Evolutionary conservation across 2,888 invertebrate genomes (phyloP).

Genomic region (Ophion obscuratus): DNA sequence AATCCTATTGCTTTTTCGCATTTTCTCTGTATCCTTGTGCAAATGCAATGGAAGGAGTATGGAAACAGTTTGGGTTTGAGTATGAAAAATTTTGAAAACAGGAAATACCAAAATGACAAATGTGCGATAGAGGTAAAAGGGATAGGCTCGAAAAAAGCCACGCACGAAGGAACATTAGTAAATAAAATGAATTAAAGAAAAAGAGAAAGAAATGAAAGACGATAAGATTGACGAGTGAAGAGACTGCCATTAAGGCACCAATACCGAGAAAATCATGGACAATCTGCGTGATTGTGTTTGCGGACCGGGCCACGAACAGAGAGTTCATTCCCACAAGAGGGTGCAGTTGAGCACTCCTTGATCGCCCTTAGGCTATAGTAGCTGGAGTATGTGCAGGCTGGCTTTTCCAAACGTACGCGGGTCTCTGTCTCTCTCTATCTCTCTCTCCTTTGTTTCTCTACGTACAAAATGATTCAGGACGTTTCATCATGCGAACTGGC

Average conservation of each 20-base stretch:
- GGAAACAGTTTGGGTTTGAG: no score
- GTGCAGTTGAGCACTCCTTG: constrained; percentile 48
- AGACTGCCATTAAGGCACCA: constrained; percentile 2
- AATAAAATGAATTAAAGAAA: neutral
- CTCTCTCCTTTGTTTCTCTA: neutral
- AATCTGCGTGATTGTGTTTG: constrained; percentile 41
- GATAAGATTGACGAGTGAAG: neutral
- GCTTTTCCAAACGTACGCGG: constrained; percentile 15
- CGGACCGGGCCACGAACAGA: constrained; percentile 15
- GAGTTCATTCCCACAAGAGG: constrained; percentile 13
- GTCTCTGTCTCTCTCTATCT: neutral
- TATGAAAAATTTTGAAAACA: no score
- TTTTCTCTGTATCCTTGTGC: no score
- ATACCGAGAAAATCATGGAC: constrained; percentile 2
- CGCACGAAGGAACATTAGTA: no score
- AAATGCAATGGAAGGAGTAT: no score
- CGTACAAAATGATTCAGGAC: constrained; percentile 47
- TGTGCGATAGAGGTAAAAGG: no score
- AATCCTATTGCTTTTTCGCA: no score
- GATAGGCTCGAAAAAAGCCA: neutral
- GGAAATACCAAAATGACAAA: no score
- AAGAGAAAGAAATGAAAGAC: neutral
- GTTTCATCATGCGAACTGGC: neutral
- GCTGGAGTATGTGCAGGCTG: constrained; percentile 7
- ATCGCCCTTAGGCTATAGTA: constrained; percentile 37